A percentile compares a stretch with the other conserved stretches of the same genome.
Conservation (phyloP, 2,888 invertebrate genomes). For the Lingula anatina region DNA sequence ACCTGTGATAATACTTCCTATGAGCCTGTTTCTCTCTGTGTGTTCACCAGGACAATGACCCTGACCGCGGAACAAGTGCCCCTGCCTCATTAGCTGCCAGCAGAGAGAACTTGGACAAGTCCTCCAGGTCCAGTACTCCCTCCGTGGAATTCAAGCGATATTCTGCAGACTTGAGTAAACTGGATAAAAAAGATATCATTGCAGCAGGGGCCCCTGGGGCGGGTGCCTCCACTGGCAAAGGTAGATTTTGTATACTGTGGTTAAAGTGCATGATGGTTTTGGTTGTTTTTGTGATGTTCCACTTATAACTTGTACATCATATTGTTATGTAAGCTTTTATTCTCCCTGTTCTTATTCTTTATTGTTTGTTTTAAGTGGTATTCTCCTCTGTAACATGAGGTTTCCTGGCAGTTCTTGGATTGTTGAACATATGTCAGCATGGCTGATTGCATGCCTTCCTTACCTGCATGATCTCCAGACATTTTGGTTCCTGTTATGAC, state of each 20-base stretch:
- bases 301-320: not conserved
- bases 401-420: too few species aligned
- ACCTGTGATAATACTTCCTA: too few species aligned
- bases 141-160: constrained; percentile 33
- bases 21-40: too few species aligned
- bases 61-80: constrained; percentile 32
- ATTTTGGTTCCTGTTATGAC: too few species aligned
- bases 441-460: too few species aligned
- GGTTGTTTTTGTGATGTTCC: not conserved
- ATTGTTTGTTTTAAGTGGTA: not conserved
- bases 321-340: not conserved
- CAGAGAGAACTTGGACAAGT: constrained; percentile 33
- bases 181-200: constrained; percentile 32
- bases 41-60: constrained; percentile 12
- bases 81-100: constrained; percentile 48
- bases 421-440: too few species aligned
- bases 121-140: constrained; percentile 37
- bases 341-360: not conserved
- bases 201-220: constrained; percentile 11
- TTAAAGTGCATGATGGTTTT: not conserved
- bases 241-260: not conserved
- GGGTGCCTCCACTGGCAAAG: not conserved
- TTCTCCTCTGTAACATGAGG: too few species aligned
- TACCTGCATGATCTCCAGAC: too few species aligned
- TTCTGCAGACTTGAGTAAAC: constrained; percentile 39